Evolutionary conservation across 2,113 vertebrate genomes (phyloP).

Genomic region (Nipponia nippon): DNA sequence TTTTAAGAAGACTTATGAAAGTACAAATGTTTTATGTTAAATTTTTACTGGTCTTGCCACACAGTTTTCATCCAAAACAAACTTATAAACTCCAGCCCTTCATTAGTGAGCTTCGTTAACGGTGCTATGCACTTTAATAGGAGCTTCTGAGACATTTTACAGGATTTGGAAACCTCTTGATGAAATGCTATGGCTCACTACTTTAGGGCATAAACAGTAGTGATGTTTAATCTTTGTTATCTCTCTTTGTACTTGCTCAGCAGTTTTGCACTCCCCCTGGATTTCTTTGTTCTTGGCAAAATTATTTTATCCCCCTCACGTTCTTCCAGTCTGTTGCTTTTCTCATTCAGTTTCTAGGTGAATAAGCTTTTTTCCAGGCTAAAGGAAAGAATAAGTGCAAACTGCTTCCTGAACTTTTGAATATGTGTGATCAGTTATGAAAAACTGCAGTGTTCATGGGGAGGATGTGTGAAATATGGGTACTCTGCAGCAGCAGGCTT

Average conservation of each 20-base stretch:
- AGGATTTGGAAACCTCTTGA: background rate
- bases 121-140: background rate
- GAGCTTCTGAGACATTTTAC: background rate
- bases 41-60: background rate
- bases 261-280: background rate
- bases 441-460: background rate
- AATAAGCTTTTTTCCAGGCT: background rate
- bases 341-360: background rate
- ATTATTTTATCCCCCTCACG: background rate
- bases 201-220: background rate
- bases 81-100: background rate
- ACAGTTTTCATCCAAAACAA: background rate
- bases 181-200: background rate
- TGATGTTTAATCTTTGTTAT: background rate
- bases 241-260: background rate
- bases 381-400: background rate
- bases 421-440: background rate
- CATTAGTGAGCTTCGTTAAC: background rate
- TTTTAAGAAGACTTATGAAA: background rate
- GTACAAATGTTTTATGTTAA: background rate
- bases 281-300: background rate
- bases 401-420: background rate
- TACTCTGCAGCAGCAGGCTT: background rate
- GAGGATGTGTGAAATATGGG: background rate
- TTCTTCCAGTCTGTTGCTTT: background rate